phyloP scores from a whole-genome alignment of 2,113 vertebrate genomes.

The Bubo scandiacus region DNA sequence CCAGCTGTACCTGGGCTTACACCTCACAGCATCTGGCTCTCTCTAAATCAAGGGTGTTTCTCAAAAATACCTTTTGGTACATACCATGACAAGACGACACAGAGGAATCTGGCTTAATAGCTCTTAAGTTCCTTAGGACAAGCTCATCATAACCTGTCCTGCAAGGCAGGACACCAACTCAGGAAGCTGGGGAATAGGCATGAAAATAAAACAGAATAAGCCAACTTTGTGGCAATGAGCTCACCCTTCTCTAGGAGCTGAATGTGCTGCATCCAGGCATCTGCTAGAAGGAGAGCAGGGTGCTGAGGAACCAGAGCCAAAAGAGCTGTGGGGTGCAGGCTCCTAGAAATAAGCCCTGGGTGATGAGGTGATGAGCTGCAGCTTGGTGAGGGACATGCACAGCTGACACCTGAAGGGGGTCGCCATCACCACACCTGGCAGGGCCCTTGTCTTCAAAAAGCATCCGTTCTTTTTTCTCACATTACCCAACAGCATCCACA shows the following conservation, averaged over 20 bases:
- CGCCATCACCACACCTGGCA: background rate
- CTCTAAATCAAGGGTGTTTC: background rate
- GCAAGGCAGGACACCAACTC: background rate
- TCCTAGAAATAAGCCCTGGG: background rate
- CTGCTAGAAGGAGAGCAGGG: accelerated
- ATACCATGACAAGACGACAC: accelerated
- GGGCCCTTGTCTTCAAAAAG: background rate
- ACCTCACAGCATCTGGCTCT: background rate
- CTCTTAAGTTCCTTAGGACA: background rate
- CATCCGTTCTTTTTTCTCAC: background rate
- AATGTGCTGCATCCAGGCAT: accelerated
- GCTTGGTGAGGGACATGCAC: background rate
- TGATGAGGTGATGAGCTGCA: background rate
- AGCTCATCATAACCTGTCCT: background rate
- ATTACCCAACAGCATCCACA: background rate
- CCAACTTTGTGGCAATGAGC: background rate
- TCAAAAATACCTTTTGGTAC: background rate
- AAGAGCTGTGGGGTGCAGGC: accelerated
- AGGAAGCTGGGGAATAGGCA: background rate
- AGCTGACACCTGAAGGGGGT: background rate
- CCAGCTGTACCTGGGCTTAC: background rate
- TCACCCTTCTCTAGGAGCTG: background rate
- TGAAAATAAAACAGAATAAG: background rate
- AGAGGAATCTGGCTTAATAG: background rate
- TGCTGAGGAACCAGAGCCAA: background rate